These are phyloP conservation scores for Noctua comes DNA, from an alignment of 2,888 invertebrate species.

Conservation along the genomic window DNA sequence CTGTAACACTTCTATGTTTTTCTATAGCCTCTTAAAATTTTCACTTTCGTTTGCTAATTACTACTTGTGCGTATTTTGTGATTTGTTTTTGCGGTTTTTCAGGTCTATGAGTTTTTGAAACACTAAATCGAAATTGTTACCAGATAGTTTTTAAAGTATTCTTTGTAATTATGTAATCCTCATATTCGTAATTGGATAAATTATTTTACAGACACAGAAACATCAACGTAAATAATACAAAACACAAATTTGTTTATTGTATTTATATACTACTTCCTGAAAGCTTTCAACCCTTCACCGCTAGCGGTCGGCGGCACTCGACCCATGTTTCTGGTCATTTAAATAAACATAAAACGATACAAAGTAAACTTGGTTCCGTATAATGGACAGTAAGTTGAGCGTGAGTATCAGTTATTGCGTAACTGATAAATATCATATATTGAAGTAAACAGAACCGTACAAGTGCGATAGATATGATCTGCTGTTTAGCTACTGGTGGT, in stretches of 20 bases:
- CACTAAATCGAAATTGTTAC: neutral
- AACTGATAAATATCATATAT: slow-evolving; percentile 38
- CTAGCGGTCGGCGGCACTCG: slow-evolving; percentile 54
- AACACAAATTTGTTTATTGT: slow-evolving; percentile 32
- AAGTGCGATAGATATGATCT: slow-evolving; percentile 20
- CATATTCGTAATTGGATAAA: neutral
- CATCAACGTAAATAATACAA: slow-evolving; percentile 9
- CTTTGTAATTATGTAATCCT: neutral
- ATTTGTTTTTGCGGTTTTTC: neutral
- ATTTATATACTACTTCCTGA: slow-evolving; percentile 35
- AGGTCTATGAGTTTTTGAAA: neutral
- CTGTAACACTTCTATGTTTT: slow-evolving; percentile 49
- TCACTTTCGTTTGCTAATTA: slow-evolving; percentile 61
- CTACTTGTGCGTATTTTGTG: slow-evolving; percentile 20
- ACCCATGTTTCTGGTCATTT: slow-evolving; percentile 41
- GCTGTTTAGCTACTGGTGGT: slow-evolving; percentile 10
- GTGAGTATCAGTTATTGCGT: slow-evolving; percentile 43
- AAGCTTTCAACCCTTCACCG: slow-evolving; percentile 59
- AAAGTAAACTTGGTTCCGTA: slow-evolving; percentile 35
- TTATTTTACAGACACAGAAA: neutral
- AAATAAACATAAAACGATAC: slow-evolving; percentile 56
- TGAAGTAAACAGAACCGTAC: slow-evolving; percentile 10
- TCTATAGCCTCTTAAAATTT: slow-evolving; percentile 42
- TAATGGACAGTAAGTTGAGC: slow-evolving; percentile 45
- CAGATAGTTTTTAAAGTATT: neutral